Base-by-base conservation (phyloP, 2,113 vertebrate genomes). In the Elaphurus davidianus region DNA sequence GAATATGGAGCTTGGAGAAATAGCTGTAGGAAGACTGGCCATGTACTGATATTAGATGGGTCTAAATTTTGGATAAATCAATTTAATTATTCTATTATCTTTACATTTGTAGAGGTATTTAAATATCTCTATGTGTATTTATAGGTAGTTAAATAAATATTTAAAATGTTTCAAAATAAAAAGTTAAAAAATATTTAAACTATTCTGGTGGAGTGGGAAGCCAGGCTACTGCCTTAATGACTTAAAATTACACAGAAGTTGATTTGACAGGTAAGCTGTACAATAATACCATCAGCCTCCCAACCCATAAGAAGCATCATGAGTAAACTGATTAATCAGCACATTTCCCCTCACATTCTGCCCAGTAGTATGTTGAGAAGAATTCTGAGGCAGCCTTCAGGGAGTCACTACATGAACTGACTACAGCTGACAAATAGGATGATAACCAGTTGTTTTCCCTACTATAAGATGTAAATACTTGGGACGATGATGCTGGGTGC, bases 291-390 rank as follows among this genome's bases (percentile, higher is more conserved):
- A 4, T 74, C 16, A 54, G 33, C 3, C 6, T 67, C 11, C 33
- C 12, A 21, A 28, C 21, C 4, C 6, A n/a, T 52, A 40, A 40
- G 13, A 52, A 45, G 62, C 9, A 7, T 40, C 33, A 19, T 2
- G 47, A 23, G 85, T 21, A 11, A 45, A 82, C 2, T 16, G 17
- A 17, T 21, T 19, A 8, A 47, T 82, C 33, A 47, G 52, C 5
- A 30, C 3, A 71, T 11, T 30, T 0, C 8, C 15, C 11, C 13
- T 9, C 25, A 4, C 6, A 13, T 3, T 23, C 16, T n/a, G 12
- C 9, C 13, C 4, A 2, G 25, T 19, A 30, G 13, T 28, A n/a
- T 60, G 54, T 21, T 28, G 54, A 67, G 86, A 50, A 64, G 33
- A 45, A 87, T 76, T 64, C 86, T n/a, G 14, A 57, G 71, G 8